A percentile compares a stretch with the other conserved stretches of the same genome.
phyloP scores from a whole-genome alignment of 2,797 vertebrate genomes.

The Sparus aurata region DNA sequence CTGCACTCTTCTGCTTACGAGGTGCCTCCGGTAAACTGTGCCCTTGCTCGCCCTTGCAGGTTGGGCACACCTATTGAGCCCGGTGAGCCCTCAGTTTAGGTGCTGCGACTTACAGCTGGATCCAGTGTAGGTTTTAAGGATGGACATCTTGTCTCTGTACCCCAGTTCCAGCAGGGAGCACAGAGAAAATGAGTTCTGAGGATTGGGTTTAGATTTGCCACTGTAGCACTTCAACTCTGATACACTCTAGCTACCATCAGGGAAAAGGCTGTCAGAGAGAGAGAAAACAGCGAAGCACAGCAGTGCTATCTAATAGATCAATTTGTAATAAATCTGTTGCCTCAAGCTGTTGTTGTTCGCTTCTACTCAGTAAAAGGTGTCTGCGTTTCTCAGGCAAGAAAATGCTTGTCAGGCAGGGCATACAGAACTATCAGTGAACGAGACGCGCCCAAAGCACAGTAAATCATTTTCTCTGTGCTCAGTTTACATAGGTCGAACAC shows the following conservation, averaged over 20 bases:
- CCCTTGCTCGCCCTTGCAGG: conserved; percentile 83
- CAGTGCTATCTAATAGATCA: conserved; percentile 89
- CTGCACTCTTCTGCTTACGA: conserved; percentile 48
- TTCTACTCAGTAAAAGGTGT: conserved; percentile 86
- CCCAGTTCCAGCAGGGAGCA: conserved; percentile 58
- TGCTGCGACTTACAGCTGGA: conserved; percentile 57
- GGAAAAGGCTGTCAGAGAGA: conserved; percentile 76
- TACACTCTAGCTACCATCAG: conserved; percentile 78
- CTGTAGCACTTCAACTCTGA: conserved; percentile 84
- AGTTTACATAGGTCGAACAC: conserved; percentile 76
- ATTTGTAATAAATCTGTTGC: conserved; percentile 92
- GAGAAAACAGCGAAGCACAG: conserved; percentile 83
- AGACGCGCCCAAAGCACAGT: conserved; percentile 75
- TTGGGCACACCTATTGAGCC: conserved; percentile 63
- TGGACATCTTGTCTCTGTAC: conserved; percentile 75
- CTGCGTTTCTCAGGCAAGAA: conserved; percentile 84
- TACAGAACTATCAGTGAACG: conserved; percentile 83
- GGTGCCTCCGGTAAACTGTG: conserved; percentile 56
- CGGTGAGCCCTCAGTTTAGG: conserved; percentile 62
- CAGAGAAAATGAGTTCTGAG: conserved; percentile 84
- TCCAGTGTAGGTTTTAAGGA: conserved; percentile 71
- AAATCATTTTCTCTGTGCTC: conserved; percentile 77
- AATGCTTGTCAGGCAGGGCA: conserved; percentile 81
- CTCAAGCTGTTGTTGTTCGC: conserved; percentile 87
- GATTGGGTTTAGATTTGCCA: conserved; percentile 84